Evolutionary conservation across 2,797 vertebrate species (phyloP), one percentile per base, ranked within the genome.

Genomic region (Myripristis jacobus): DNA sequence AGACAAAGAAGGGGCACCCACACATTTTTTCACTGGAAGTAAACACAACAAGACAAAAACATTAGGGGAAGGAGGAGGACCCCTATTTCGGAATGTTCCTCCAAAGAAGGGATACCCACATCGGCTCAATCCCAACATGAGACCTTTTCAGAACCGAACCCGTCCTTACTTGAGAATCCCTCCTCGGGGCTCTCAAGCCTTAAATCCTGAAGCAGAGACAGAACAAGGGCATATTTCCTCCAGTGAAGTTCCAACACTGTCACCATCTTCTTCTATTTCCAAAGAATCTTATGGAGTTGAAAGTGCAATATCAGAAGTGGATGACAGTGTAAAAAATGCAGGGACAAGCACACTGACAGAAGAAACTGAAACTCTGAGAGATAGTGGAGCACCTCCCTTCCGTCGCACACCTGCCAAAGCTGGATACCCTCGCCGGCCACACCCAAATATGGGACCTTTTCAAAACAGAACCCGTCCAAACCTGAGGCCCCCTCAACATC

Each of bases 381-480:
- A n/a, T 21, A 61, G 29, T 38, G 65, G 12, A 31, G 10, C 13
- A 3, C 16, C 79, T 24, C 60, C 43, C 2, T 72, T 63, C 16
- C 69, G 57, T 15, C 80, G 3, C 3, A 81, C 70, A 34, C 12
- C 34, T 15, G 15, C 58, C 4, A 89, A 66, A 24, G 47, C 8
- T 13, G 66, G 22, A 4, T 61, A 55, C 22, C 5, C 67, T 4
- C 64, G n/a, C 57, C 78, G 27, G 1, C 58, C 44, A 2, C 73
- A 47, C 15, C 21, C n/a, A 7, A 25, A 67, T 25, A 36, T 31
- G 4, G 69, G 78, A 46, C 55, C 36, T 58, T 77, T 82, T 16
- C 82, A 56, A 66, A 93, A 94, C 34, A 80, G 64, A 52, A 90
- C 86, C 2, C 78, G 64, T 2, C 22, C 38, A 38, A 58, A 74